A percentile compares a stretch with the other conserved stretches of the same genome.
These are phyloP conservation scores for Polyommatus icarus DNA, from an alignment of 2,888 invertebrate species.

Conservation along the genomic window DNA sequence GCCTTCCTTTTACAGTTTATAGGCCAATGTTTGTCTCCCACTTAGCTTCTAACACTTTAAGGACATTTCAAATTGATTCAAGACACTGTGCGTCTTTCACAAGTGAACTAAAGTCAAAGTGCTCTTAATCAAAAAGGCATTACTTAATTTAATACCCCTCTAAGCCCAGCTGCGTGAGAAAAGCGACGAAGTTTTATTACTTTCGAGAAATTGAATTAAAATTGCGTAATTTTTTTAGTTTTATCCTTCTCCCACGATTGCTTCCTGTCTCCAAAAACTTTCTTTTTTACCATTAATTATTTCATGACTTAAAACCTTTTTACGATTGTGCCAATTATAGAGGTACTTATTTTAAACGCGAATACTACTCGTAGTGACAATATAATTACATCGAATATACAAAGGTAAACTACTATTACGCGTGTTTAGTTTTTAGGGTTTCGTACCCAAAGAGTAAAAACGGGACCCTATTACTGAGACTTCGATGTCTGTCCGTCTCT, in stretches of 20 bases:
- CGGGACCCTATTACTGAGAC: too few species aligned
- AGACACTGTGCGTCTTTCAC: neutral
- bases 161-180: neutral
- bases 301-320: neutral
- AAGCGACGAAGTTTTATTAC: conserved; percentile 2
- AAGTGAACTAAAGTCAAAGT: conserved; percentile 3
- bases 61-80: conserved; percentile 1
- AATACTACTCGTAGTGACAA: neutral
- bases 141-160: conserved; percentile 8
- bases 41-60: conserved; percentile 6
- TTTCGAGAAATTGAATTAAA: neutral
- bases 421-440: too few species aligned
- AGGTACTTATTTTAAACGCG: neutral
- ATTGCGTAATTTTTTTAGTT: neutral
- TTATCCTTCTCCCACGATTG: neutral
- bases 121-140: neutral
- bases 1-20: neutral
- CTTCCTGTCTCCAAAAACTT: neutral
- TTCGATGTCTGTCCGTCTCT: too few species aligned
- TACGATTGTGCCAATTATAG: neutral
- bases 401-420: too few species aligned
- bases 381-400: too few species aligned
- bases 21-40: conserved; percentile 1
- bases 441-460: too few species aligned
- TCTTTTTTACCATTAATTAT: neutral